Evolutionary conservation across 2,113 vertebrate genomes (phyloP), one percentile per base, ranked within the genome.

Genomic region (Microtus richardsoni): DNA sequence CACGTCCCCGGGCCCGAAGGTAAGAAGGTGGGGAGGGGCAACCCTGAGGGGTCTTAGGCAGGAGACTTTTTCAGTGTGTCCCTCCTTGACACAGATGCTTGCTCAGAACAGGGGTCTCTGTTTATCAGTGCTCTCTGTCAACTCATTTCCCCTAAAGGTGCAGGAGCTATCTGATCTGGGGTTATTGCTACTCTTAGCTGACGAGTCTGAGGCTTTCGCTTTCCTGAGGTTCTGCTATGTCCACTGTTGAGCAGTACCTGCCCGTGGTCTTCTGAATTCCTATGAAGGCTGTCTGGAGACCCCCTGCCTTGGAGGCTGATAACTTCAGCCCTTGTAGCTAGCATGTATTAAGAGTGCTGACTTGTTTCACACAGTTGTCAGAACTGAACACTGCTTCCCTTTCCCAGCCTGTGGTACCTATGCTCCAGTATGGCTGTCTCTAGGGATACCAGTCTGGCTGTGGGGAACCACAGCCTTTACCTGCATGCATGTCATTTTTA

Each of bases 1-100:
- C 97, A 1, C 98, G 96, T 96, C 97, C 99, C 95, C 98, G 99
- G 94, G 99, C 99, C 97, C 99, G 98, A 98, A 99, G 99, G 99
- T 99, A 99, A 99, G 99, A 97, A 96, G 92, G 85, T 21, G n/a
- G 85, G 96, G 64, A 3, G 2, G 66, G 91, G 41, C 41, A 86
- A 11, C 30, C 54, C 26, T 30, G 60, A 80, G 60, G 95, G 92
- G 7, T 84, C 78, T 54, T 8, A 1, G n/a, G n/a, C n/a, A 71
- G 80, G 52, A 58, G 62, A 36, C 80, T 28, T 64, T 74, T 58
- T 80, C 60, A 64, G 24, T 49, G 30, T 26, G 24, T 70, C n/a
- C 28, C 28, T 93, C 24, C 77, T 64, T 24, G 44, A 39, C 60
- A 44, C 22, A 77, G 49, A 58, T 64, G 16, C 85, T 89, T 79